phyloP scores from a whole-genome alignment of 1,140 invertebrate genomes.

The Sminthurides bifidus region DNA sequence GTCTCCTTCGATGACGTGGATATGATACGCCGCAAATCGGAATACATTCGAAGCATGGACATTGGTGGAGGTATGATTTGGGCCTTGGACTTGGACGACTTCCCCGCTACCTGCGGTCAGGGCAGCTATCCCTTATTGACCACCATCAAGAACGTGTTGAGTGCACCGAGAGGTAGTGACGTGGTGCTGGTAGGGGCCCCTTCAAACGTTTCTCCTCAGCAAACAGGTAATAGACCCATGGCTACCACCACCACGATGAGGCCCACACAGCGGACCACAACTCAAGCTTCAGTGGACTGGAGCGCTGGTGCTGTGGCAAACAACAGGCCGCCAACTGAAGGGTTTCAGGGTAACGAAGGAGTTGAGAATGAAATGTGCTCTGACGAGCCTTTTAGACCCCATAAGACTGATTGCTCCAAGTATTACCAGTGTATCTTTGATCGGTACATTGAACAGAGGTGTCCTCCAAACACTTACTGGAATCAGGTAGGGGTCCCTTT shows the following conservation, averaged over 20 bases:
- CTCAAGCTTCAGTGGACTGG: too few species aligned
- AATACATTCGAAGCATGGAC: slow-evolving; percentile 59
- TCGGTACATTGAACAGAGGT: slow-evolving; percentile 49
- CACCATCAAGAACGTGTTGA: slow-evolving; percentile 43
- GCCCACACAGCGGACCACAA: too few species aligned
- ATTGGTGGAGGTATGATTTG: slow-evolving; percentile 77
- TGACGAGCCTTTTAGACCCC: slow-evolving; percentile 47
- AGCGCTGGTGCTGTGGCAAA: too few species aligned
- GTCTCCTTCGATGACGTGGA: slow-evolving; percentile 52
- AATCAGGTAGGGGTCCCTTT: slow-evolving; percentile 51
- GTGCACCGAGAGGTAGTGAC: slow-evolving; percentile 38
- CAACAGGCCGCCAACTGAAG: too few species aligned
- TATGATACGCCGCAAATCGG: slow-evolving; percentile 52
- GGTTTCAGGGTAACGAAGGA: too few species aligned
- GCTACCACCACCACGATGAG: slow-evolving; percentile 24
- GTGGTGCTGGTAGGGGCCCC: background rate
- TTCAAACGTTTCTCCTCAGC: too few species aligned
- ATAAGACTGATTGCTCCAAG: slow-evolving; percentile 58
- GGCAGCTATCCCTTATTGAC: slow-evolving; percentile 36
- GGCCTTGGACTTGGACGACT: slow-evolving; percentile 80
- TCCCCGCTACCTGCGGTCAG: slow-evolving; percentile 48
- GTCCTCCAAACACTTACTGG: slow-evolving; percentile 60
- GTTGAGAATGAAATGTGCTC: slow-evolving; percentile 40
- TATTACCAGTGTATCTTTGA: slow-evolving; percentile 69
- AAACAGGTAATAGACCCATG: slow-evolving; percentile 34